Base-by-base conservation (phyloP, 2,113 vertebrate species). In the Engraulis encrasicolus region DNA sequence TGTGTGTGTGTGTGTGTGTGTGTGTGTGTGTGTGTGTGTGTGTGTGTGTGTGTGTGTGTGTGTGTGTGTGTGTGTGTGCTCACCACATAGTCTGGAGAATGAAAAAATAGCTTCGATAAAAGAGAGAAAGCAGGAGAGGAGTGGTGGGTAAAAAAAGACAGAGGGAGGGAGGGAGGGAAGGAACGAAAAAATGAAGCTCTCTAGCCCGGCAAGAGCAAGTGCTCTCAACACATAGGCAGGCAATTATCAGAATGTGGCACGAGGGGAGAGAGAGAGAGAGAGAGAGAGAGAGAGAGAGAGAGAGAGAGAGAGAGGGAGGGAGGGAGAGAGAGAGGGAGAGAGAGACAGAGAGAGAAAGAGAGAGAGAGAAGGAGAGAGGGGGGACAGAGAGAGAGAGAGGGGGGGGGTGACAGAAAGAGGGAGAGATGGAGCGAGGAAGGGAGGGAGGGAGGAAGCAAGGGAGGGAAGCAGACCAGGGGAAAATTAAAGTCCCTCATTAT, bases 401-500 rank as follows among this genome's bases (percentile, higher is more conserved):
- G 66, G 49, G 27, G 6, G 40, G 54, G 37, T n/a, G 50, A 37
- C 14, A 3, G 20, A 27, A 34, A 52, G 80, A 40, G 50, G 6
- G 36, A 5, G 48, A 18, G 81, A 36, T 23, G 6, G 23, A n/a
- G 78, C 52, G 6, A 58, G n/a, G n/a, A 79, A 15, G 19, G 31
- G 36, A 27, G 11, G 77, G 0, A 9, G 49, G 23, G 3, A 15
- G 6, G 36, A 14, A 31, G 45, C 9, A 36, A 27, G 11, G 6
- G 34, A 27, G 15, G 50, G 49, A 61, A 82, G 82, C 50, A 80
- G 52, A 82, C 48, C 58, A 77, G 82, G 20, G 66, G 37, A 78
- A 86, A 89, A 91, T 91, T 89, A 89, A 87, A 87, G 83, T 85
- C 86, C 84, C 87, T 92, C 90, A 92, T 92, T 92, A 90, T 91